Evolutionary conservation across 2,888 invertebrate species (phyloP), one percentile per base, ranked within the genome.

Genomic region (Drosophila sordidapex): DNA sequence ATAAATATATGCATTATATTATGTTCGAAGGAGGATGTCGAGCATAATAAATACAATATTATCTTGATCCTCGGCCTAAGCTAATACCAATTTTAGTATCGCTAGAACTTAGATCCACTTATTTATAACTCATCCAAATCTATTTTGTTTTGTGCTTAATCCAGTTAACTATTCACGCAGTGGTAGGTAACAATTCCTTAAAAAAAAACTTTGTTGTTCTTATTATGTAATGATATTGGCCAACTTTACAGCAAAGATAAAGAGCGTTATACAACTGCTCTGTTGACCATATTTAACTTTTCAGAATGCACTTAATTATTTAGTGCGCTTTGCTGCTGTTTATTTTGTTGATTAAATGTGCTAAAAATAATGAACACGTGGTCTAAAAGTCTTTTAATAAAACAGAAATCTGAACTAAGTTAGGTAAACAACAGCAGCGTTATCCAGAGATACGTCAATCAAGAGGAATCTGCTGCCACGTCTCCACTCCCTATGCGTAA

Each of bases 371-470:
- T 21, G 4, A 11, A 48, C 31, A 15, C 49, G 59, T 63, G 49
- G 59, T 53, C 52, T 10, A 64, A 21, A 56, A 79, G 58, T 75
- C 67, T 70, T 78, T 74, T 74, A 70, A 85, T 87, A 78, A 81
- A 74, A 69, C 64, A 6, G 21, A 15, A 21, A 27, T 57, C 6
- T 11, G 40, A 57, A 36, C 31, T 54, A 10, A 35, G 57, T 46
- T 57, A 46, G 53, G 79, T 27, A 59, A 66, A 62, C 48, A 29
- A 72, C 46, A 48, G 21, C 11, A 46, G 40, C 46, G 35, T 10
- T 53, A 49, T 54, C 29, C 61, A 62, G 49, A 58, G 70, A 69
- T 56, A 67, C 69, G 83, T 76, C 82, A 83, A 83, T 83, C 88
- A 79, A 60, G 49, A 58, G 36, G 53, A 57, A 77, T 49, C 64